Evolutionary conservation across 2,797 vertebrate species (phyloP), one percentile per base, ranked within the genome.

Genomic region (Rhabdomys pumilio): DNA sequence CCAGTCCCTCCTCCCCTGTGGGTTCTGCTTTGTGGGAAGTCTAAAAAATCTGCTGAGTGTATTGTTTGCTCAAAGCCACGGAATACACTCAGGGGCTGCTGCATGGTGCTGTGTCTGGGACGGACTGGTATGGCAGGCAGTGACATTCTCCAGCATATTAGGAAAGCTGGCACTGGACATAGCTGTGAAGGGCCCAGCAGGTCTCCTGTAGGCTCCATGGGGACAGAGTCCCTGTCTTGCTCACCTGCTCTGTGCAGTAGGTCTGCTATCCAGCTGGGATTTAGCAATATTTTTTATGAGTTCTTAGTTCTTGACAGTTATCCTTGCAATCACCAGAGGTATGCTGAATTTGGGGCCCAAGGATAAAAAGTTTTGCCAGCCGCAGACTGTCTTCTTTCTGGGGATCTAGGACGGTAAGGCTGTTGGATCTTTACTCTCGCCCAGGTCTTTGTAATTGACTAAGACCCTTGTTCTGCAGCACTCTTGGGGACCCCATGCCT

Each of bases 11-110:
- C 31, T 81, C 19, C 11, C 13, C 81, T 1, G 0, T 65, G 65
- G 79, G 88, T 76, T 81, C 93, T 38, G 41, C 29, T 81, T 41
- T 84, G 55, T 86, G 53, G 76, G 59, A 87, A 93, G 83, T 97
- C 84, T 83, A 34, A 55, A 75, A 92, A 94, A 90, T 88, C 0
- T 59, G 94, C 97, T 84, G 65, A 84, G 59, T 13, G 1, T 9
- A n/a, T 31, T 41, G 29, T 88, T 93, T 65, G 53, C 65, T 55
- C 73, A 88, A 69, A 89, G 65, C 61, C 89, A 10, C 34, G 59
- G 47, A 34, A 19, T 81, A 89, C 38, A 38, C 0, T 11, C 41
- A 11, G 86, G 53, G 80, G 65, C 80, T 24, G 26, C 81, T 0
- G 0, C 75, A 0, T 34, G 65, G 76, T 17, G 38, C 91, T n/a